Evolutionary conservation across 2,888 invertebrate species (phyloP).

Genomic region (Drosophila helvetica): DNA sequence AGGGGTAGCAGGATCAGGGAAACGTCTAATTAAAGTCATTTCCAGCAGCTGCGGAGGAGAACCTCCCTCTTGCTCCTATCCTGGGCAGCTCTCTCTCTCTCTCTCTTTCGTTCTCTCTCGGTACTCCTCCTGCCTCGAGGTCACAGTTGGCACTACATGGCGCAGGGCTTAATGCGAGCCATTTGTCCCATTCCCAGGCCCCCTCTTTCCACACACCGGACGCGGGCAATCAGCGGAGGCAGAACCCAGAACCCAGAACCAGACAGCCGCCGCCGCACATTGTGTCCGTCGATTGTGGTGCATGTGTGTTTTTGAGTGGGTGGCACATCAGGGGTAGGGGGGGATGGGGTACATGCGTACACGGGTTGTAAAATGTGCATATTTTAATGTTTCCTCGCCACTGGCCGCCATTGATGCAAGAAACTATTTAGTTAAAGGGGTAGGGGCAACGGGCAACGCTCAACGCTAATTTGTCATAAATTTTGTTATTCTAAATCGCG

Average conservation of each 20-base stretch:
- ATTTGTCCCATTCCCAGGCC: slow-evolving; percentile 38
- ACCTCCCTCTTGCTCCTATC: not conserved
- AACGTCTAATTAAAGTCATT: slow-evolving; percentile 74
- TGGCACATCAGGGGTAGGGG: not conserved
- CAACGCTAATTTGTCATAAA: slow-evolving; percentile 77
- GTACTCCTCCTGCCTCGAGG: slow-evolving; percentile 44
- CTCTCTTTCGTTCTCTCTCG: too few species aligned
- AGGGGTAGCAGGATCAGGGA: not conserved
- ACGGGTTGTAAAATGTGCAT: slow-evolving; percentile 40
- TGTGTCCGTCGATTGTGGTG: slow-evolving; percentile 9
- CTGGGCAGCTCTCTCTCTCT: not conserved
- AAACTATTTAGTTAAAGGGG: slow-evolving; percentile 61
- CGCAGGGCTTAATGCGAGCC: slow-evolving; percentile 45
- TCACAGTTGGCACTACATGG: slow-evolving; percentile 77
- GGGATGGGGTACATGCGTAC: too few species aligned
- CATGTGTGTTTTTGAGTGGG: not conserved
- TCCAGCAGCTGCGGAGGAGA: slow-evolving; percentile 62
- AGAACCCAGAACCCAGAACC: slow-evolving; percentile 21
- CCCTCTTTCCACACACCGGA: slow-evolving; percentile 14
- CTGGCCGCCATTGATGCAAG: slow-evolving; percentile 29
- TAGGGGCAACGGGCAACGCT: slow-evolving; percentile 2
- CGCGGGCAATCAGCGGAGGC: slow-evolving; percentile 35
- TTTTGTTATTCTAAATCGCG: slow-evolving; percentile 73
- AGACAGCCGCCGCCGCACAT: slow-evolving; percentile 21
- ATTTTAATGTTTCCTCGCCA: slow-evolving; percentile 67